Percentiles rank a stretch among this genome's conserved stretches.
phyloP scores from a whole-genome alignment of 2,888 invertebrate species.

The Laothoe populi region DNA sequence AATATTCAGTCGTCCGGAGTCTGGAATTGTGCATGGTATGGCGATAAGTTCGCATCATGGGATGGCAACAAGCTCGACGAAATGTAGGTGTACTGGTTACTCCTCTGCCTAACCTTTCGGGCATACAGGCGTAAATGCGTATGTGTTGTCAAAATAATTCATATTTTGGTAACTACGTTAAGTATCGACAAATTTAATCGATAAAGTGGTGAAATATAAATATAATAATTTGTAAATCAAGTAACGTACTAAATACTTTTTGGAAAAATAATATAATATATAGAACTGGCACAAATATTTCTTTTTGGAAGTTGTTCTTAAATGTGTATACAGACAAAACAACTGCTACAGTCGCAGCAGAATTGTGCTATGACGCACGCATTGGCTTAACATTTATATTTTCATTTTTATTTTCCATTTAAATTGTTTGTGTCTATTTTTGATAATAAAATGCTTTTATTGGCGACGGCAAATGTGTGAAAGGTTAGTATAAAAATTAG shows the following conservation, averaged over 20 bases:
- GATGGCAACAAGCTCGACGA: too few species aligned
- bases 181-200: too few species aligned
- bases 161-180: too few species aligned
- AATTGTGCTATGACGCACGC: conserved; percentile 39
- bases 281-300: conserved; percentile 3
- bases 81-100: too few species aligned
- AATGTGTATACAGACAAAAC: conserved; percentile 35
- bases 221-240: neutral
- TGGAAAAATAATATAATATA: neutral
- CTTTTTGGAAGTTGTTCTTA: neutral
- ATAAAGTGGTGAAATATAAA: too few species aligned
- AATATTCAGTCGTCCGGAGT: too few species aligned
- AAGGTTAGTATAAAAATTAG: conserved; percentile 23
- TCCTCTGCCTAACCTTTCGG: too few species aligned
- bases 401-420: conserved; percentile 26
- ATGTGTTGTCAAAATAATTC: too few species aligned
- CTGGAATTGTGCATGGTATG: too few species aligned
- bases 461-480: conserved; percentile 7
- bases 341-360: conserved; percentile 35
- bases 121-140: too few species aligned
- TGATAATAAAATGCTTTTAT: conserved; percentile 25
- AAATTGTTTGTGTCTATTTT: conserved; percentile 31
- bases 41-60: too few species aligned
- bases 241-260: neutral
- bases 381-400: conserved; percentile 26